These are phyloP conservation scores for Papilio xuthus DNA, from an alignment of 1,140 invertebrate genomes.

Conservation along the genomic window DNA sequence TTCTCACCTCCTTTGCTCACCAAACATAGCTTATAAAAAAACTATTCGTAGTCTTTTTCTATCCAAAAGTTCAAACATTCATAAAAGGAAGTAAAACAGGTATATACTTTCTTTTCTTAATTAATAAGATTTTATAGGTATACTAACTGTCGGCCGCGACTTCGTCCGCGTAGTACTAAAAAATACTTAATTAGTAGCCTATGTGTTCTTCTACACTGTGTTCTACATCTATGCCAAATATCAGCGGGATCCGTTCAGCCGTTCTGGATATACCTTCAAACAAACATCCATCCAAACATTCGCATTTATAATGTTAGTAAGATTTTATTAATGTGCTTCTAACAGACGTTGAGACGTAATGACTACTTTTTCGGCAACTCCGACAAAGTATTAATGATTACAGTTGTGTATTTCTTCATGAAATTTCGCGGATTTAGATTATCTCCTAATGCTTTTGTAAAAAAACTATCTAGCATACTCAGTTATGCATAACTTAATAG, in stretches of 20 bases:
- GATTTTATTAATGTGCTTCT: neutral
- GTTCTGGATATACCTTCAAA: no score
- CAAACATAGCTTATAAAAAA: constrained; percentile 13
- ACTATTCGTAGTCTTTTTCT: neutral
- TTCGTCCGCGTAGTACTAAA: no score
- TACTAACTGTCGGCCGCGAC: no score
- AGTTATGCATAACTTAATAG: neutral
- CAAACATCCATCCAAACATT: no score
- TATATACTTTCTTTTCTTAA: neutral
- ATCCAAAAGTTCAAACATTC: neutral
- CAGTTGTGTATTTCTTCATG: neutral
- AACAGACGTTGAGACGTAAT: neutral
- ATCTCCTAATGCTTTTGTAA: neutral
- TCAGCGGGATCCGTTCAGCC: no score
- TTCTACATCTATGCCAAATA: no score
- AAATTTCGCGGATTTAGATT: neutral
- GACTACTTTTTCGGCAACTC: no score
- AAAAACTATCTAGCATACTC: neutral
- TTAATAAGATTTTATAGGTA: neutral
- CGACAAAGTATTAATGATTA: neutral
- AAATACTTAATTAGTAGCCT: no score
- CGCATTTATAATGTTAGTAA: no score
- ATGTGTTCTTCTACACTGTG: no score
- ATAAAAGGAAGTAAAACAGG: neutral
- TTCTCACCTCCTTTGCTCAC: constrained; percentile 54